phyloP scores from a whole-genome alignment of 2,797 vertebrate species.

The Enteromius treurensis region DNA sequence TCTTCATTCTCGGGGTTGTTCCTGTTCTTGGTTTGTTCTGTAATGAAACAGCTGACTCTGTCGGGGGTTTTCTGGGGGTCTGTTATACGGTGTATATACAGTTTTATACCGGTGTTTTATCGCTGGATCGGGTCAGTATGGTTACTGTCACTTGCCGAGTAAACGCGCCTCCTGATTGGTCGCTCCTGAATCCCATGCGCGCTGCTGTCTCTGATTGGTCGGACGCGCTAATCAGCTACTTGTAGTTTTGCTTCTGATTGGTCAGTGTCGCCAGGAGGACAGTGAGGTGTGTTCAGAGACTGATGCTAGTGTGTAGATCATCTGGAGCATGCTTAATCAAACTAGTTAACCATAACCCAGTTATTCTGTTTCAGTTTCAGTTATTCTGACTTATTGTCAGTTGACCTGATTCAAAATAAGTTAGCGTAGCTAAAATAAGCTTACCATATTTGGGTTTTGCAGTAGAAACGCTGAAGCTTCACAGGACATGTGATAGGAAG shows the following conservation, averaged over 20 bases:
- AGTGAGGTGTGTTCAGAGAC: too few species aligned
- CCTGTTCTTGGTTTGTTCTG: neutral
- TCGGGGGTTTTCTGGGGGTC: neutral
- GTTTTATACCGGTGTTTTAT: neutral
- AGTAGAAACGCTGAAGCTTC: neutral
- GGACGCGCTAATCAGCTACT: too few species aligned
- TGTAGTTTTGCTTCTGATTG: neutral
- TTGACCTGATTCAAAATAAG: too few species aligned
- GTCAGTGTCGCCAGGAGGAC: neutral
- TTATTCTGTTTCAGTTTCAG: too few species aligned
- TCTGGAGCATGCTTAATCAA: too few species aligned
- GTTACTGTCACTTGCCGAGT: neutral
- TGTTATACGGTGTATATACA: neutral
- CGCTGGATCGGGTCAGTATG: neutral
- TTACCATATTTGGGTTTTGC: neutral
- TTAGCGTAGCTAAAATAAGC: too few species aligned
- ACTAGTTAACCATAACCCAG: too few species aligned
- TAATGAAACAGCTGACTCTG: neutral
- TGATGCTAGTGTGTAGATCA: neutral
- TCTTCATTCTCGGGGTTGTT: neutral
- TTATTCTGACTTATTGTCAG: too few species aligned
- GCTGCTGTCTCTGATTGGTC: slow-evolving; percentile 15
- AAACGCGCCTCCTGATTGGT: slow-evolving; percentile 9
- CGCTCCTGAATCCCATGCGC: neutral
- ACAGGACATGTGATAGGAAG: neutral